Conservation (phyloP, 2,113 vertebrate species). For the Pseudois nayaur region DNA sequence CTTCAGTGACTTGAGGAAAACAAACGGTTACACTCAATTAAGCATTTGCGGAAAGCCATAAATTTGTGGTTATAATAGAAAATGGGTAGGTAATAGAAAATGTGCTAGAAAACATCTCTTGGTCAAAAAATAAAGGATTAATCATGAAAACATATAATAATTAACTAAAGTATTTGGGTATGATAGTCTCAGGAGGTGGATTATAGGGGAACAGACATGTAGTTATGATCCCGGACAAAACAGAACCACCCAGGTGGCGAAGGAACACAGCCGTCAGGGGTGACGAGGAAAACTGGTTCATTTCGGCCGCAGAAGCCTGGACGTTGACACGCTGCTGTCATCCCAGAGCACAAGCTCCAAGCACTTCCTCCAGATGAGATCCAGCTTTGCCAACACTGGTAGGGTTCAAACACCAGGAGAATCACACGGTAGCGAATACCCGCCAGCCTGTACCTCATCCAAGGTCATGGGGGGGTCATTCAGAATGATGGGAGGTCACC, state of each 20-base stretch:
- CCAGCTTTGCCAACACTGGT: neutral
- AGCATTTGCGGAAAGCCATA: neutral
- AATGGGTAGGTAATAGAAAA: neutral
- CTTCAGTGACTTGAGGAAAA: neutral
- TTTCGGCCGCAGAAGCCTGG: neutral
- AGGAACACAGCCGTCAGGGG: accelerated
- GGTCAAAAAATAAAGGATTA: neutral
- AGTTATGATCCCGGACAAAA: neutral
- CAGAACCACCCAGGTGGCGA: neutral
- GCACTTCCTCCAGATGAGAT: neutral
- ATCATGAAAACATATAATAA: no score
- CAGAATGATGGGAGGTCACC: neutral
- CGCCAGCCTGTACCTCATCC: neutral
- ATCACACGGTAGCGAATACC: neutral
- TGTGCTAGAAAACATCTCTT: neutral
- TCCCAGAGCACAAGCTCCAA: neutral
- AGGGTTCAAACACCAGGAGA: neutral
- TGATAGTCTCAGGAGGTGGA: no score
- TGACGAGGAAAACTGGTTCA: neutral
- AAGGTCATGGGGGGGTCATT: neutral
- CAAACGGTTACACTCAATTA: neutral
- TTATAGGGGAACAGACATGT: neutral
- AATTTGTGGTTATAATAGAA: neutral
- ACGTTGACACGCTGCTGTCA: accelerated
- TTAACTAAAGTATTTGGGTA: neutral